Percentiles rank a stretch among this genome's conserved stretches.
phyloP scores from a whole-genome alignment of 1,140 invertebrate genomes.

The Philopotamus ludificatus region DNA sequence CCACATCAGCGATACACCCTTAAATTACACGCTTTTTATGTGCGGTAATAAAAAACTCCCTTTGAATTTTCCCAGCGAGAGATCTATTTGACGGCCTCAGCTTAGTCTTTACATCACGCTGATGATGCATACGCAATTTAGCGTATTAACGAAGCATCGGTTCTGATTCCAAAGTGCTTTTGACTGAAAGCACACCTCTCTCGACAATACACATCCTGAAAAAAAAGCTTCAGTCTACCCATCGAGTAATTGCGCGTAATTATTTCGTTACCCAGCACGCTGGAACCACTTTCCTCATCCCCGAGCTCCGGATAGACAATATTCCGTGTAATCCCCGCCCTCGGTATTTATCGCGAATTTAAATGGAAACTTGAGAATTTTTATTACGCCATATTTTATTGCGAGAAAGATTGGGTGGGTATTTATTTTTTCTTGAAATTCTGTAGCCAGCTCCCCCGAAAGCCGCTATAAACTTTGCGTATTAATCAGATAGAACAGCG shows the following conservation, averaged over 20 bases:
- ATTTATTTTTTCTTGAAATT: not conserved
- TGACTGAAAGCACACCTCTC: not conserved
- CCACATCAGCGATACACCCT: slow-evolving; percentile 6
- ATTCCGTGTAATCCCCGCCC: slow-evolving; percentile 1
- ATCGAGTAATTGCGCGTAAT: slow-evolving; percentile 19
- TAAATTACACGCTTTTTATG: not conserved
- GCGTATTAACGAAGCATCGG: not conserved
- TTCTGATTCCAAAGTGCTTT: not conserved
- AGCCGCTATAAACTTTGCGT: too few species aligned
- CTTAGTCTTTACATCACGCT: not conserved
- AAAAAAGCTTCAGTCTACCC: slow-evolving; percentile 1
- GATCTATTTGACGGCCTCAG: not conserved
- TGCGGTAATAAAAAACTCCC: too few species aligned
- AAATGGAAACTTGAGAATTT: slow-evolving; percentile 8
- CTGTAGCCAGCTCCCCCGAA: not conserved
- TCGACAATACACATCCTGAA: not conserved
- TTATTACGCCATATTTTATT: not conserved
- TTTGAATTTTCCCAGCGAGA: not conserved
- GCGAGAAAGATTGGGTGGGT: not conserved
- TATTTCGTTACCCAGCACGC: slow-evolving; percentile 11
- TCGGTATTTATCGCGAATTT: not conserved
- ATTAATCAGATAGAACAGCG: too few species aligned
- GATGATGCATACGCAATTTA: too few species aligned
- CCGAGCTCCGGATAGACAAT: not conserved
- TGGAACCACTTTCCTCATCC: not conserved